Base-by-base conservation (phyloP, 64 coral and sea anemone species). In the Anthopleura sola region DNA sequence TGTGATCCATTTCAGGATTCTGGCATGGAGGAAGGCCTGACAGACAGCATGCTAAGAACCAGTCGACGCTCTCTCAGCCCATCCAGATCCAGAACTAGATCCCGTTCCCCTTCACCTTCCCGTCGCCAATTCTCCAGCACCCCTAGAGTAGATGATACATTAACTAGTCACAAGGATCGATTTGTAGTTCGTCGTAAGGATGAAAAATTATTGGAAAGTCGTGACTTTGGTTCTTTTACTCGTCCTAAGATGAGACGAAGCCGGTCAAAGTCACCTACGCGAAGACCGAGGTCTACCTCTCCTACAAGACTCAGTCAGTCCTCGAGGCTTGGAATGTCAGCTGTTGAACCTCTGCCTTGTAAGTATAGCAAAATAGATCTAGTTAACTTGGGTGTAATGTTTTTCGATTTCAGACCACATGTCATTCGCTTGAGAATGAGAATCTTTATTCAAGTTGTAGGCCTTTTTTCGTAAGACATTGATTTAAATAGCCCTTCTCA, bases 161-260 rank as follows among this genome's bases (percentile, higher is more conserved):
- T 88, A 82, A 82, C 80, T 75, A 91, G 88, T 77, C 91, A 91
- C 84, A 91, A 88, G 33, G 86, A 78, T 80, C 85, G 90, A 46
- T 98, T 98, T 94, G 84, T 98, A 90, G 92, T 98, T 75, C 95
- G 92, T n/a, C 90, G 90, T 82, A 94, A 98, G 88, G 95, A 98
- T 80, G 78, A 91, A 21, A 91, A 81, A 69, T 84, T 98, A 78
- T 86, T 98, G 84, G 95, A 91, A 94, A 99, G 89, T 99, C 93
- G 97, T 99, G 97, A 95, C 87, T 99, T 99, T 95, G 33, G 68
- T 90, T 92, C 92, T 98, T 98, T 98, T 92, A 89, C 87, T 92
- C 89, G 85, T 92, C 96, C 96, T 60, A 94, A 94, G 96, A 89
- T 92, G 23, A 86, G 92, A 28, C 78, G 86, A 50, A 71, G 78